Percentiles rank a stretch among this genome's conserved stretches.
phyloP scores from a whole-genome alignment of 2,888 invertebrate genomes.

The Phyllotreta striolata region DNA sequence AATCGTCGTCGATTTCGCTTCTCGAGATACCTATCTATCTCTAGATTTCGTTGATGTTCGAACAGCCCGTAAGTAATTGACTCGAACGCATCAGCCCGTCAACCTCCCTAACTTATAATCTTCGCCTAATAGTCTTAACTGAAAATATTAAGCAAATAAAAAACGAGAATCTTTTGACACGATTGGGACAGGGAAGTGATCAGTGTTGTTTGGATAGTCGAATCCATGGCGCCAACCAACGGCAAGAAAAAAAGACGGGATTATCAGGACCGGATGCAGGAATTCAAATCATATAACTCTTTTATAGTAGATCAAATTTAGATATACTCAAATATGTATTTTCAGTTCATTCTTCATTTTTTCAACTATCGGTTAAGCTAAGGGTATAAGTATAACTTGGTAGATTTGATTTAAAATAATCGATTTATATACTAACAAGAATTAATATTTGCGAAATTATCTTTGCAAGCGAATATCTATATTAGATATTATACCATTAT shows the following conservation, averaged over 20 bases:
- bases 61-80: neutral
- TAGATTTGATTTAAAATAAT: no score
- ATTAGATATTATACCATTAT: no score
- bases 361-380: no score
- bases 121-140: constrained; percentile 35
- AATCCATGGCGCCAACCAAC: constrained; percentile 49
- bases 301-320: no score
- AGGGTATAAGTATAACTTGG: no score
- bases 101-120: constrained; percentile 32
- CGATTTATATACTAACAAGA: no score
- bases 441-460: no score
- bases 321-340: no score
- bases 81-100: constrained; percentile 15
- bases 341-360: no score
- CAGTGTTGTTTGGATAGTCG: constrained; percentile 51
- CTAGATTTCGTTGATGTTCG: neutral
- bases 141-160: constrained; percentile 41
- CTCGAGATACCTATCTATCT: neutral
- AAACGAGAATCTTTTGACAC: constrained; percentile 39
- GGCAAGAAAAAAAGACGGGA: constrained; percentile 22
- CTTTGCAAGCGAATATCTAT: no score
- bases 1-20: no score
- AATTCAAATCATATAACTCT: neutral
- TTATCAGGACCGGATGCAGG: constrained; percentile 18
- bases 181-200: constrained; percentile 43